phyloP scores from a whole-genome alignment of 2,113 vertebrate genomes.

The Albula glossodonta region DNA sequence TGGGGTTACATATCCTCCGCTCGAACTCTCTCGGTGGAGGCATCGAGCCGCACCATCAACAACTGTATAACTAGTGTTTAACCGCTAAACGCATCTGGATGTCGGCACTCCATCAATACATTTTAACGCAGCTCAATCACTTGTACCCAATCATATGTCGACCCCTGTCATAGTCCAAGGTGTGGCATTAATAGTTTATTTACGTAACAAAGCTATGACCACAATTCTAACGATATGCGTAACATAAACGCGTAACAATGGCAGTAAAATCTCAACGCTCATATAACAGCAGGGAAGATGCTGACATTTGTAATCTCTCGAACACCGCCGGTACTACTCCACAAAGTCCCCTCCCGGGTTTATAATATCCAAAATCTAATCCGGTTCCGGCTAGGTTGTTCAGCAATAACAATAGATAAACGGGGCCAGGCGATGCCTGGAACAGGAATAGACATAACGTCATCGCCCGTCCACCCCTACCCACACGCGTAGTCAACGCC shows the following conservation, averaged over 20 bases:
- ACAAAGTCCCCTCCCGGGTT: not conserved
- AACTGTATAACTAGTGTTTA: not conserved
- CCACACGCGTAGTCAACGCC: constrained; percentile 28
- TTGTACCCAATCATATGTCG: not conserved
- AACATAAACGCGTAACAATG: not conserved
- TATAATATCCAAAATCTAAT: not conserved
- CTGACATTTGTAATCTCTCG: not conserved
- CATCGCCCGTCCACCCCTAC: constrained; percentile 31
- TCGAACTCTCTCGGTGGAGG: not conserved
- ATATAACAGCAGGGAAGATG: not conserved
- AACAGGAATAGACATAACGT: constrained; percentile 47
- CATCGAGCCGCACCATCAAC: not conserved
- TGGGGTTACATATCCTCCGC: not conserved
- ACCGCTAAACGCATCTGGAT: not conserved
- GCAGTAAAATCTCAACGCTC: not conserved
- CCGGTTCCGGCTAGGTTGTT: constrained; percentile 12
- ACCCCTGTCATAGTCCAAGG: not conserved
- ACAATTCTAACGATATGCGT: not conserved
- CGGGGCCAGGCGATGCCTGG: constrained; percentile 39
- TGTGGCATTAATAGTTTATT: not conserved
- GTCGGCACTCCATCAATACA: not conserved
- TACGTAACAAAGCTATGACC: not conserved
- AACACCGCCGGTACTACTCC: not conserved
- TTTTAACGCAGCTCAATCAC: not conserved
- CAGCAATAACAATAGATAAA: constrained; percentile 32